Percentiles rank a stretch among this genome's conserved stretches.
These are phyloP conservation scores for Sipha flava DNA, from an alignment of 1,140 invertebrate species.

Conservation along the genomic window DNA sequence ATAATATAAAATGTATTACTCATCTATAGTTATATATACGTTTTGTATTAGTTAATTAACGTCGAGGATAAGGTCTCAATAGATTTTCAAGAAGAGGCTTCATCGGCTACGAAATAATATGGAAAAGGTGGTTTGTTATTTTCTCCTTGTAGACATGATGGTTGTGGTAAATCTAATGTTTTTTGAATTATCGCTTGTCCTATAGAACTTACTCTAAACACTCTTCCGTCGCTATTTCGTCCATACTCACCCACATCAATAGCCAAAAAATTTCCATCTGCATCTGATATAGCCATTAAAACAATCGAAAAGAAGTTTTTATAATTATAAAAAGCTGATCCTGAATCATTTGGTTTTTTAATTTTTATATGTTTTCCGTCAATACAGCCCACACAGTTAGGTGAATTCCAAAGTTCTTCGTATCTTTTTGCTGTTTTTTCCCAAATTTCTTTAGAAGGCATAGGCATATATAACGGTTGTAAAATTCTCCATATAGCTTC, in stretches of 20 bases:
- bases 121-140: background rate
- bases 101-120: constrained; percentile 41
- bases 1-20: too few relatives aligned
- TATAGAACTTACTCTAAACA: constrained; percentile 16
- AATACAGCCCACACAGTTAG: constrained; percentile 45
- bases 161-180: background rate
- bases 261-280: constrained; percentile 17
- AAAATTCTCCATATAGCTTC: constrained; percentile 36
- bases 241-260: constrained; percentile 33
- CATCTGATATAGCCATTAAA: background rate
- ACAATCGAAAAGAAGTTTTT: constrained; percentile 32
- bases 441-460: constrained; percentile 33
- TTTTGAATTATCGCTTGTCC: background rate
- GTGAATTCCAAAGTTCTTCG: constrained; percentile 41
- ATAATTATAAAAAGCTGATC: constrained; percentile 36
- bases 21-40: constrained; percentile 43
- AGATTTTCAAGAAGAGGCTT: constrained; percentile 44
- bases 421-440: background rate
- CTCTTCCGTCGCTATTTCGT: background rate
- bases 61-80: constrained; percentile 39
- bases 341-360: constrained; percentile 38
- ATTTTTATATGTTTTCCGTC: constrained; percentile 39
- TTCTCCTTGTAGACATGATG: background rate
- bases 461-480: constrained; percentile 34
- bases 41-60: constrained; percentile 34